phyloP scores from a whole-genome alignment of 2,113 vertebrate species.

The Origma solitaria region DNA sequence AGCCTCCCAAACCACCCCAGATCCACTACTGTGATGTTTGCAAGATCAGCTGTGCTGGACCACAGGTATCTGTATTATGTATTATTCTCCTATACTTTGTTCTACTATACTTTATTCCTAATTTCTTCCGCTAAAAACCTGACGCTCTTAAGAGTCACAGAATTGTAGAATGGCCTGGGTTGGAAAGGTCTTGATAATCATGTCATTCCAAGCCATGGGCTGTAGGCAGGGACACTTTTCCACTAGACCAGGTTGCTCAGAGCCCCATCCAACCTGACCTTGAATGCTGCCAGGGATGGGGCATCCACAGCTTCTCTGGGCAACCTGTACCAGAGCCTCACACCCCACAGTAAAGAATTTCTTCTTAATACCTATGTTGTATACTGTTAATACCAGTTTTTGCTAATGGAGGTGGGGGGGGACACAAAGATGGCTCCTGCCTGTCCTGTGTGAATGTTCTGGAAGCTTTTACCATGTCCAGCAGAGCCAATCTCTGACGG shows the following conservation, averaged over 20 bases:
- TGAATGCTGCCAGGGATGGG: background rate
- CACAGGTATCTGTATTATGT: constrained; percentile 81
- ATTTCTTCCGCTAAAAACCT: background rate
- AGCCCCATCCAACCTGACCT: background rate
- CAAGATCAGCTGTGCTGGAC: constrained; percentile 99
- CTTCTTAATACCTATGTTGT: too few relatives aligned
- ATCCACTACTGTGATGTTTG: constrained; percentile 99
- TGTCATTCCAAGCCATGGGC: background rate
- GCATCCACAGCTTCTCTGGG: background rate
- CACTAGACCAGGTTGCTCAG: background rate
- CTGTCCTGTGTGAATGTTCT: too few relatives aligned
- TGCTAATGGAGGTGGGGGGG: too few relatives aligned
- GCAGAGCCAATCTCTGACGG: too few relatives aligned
- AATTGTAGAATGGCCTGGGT: background rate
- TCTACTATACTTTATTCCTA: background rate
- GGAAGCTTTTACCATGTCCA: too few relatives aligned
- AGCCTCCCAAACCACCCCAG: constrained; percentile 95
- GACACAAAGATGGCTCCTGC: too few relatives aligned
- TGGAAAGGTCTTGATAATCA: background rate
- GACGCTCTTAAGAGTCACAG: background rate
- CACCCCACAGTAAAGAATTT: background rate
- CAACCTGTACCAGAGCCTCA: background rate
- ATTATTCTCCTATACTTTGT: background rate
- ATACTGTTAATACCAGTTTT: too few relatives aligned
- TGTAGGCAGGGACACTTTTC: background rate